A percentile compares a stretch with the other conserved stretches of the same genome.
These are phyloP conservation scores for Heliconius melpomene DNA, from an alignment of 1,140 invertebrate species.

Conservation along the genomic window DNA sequence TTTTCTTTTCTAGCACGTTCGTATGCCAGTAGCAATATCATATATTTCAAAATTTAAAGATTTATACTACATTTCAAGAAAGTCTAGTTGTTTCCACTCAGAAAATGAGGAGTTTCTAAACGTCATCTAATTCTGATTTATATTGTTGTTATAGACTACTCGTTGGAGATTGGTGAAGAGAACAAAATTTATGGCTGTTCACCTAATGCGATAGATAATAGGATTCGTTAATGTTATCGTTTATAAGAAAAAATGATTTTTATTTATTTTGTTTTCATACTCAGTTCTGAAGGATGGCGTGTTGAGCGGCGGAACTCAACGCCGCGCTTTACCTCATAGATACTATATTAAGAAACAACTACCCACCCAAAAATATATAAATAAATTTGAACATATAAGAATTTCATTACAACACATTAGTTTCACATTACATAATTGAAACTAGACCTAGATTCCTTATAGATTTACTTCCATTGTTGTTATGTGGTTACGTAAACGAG, in stretches of 20 bases:
- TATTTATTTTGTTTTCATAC: neutral
- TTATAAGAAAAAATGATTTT: neutral
- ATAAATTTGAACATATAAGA: too few relatives aligned
- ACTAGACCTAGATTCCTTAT: slow-evolving; percentile 24
- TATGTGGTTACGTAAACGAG: slow-evolving; percentile 26
- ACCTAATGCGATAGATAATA: neutral
- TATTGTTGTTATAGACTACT: slow-evolving; percentile 15
- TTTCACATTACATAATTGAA: slow-evolving; percentile 10
- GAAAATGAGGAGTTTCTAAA: slow-evolving; percentile 8
- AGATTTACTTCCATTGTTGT: slow-evolving; percentile 20
- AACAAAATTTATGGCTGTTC: neutral
- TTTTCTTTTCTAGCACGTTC: neutral
- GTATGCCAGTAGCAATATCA: neutral
- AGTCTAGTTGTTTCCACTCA: neutral
- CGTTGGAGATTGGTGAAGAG: neutral
- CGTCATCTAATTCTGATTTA: slow-evolving; percentile 13
- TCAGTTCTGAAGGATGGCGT: too few relatives aligned
- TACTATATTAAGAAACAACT: too few relatives aligned
- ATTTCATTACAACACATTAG: too few relatives aligned
- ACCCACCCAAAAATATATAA: too few relatives aligned
- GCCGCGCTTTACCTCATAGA: too few relatives aligned
- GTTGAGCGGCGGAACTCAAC: too few relatives aligned
- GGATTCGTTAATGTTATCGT: neutral
- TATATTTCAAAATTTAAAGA: slow-evolving; percentile 6
- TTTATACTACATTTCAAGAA: slow-evolving; percentile 4